Evolutionary conservation across 2,113 vertebrate genomes (phyloP).

Genomic region (Actenoides lindsayi): DNA sequence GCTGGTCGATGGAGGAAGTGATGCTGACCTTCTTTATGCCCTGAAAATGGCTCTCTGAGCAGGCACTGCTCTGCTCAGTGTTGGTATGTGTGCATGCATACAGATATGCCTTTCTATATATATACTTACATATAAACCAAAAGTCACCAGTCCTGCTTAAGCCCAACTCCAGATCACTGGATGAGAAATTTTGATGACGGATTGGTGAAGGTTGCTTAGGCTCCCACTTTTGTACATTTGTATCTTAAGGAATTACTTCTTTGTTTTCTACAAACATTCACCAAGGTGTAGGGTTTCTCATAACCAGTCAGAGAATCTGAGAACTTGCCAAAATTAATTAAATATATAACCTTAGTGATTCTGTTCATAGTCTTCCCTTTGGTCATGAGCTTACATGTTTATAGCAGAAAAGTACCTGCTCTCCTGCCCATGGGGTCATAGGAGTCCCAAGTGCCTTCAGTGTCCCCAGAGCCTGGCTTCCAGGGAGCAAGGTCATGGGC

Average conservation of each 20-base stretch:
- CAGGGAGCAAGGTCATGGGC: neutral
- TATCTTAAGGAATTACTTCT: neutral
- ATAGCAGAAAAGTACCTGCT: neutral
- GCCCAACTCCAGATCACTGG: neutral
- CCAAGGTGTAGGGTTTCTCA: accelerated
- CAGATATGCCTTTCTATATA: neutral
- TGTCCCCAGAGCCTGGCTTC: neutral
- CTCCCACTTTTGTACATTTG: neutral
- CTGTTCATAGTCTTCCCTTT: neutral
- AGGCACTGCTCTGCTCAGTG: neutral
- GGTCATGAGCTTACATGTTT: neutral
- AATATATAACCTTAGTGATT: neutral
- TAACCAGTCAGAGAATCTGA: neutral
- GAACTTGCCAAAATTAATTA: neutral
- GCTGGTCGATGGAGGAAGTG: neutral
- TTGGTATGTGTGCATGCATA: too few species aligned
- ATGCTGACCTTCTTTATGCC: neutral
- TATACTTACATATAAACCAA: neutral
- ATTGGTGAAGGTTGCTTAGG: neutral
- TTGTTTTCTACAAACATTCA: neutral
- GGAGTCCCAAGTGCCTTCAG: accelerated
- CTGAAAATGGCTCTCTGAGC: neutral
- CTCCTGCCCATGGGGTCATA: too few species aligned
- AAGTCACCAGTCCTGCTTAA: neutral
- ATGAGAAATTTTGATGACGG: neutral